Conservation (phyloP, 2,888 invertebrate genomes). For the Noctua fimbriata region DNA sequence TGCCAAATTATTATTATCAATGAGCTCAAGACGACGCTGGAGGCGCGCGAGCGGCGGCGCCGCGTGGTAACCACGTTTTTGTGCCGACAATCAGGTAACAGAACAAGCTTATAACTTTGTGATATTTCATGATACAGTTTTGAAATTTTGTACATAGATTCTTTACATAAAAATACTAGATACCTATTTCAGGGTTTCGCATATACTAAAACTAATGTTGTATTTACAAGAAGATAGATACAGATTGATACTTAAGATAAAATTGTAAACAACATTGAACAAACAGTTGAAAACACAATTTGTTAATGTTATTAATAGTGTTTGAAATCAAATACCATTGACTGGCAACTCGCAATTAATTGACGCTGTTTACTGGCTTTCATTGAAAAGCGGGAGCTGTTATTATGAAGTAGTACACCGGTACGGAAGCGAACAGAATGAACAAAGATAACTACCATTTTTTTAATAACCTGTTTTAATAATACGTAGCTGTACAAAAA, state of each 20-base stretch:
- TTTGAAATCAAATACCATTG: conserved; percentile 40
- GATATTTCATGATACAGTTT: too few relatives aligned
- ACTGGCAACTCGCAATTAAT: conserved; percentile 29
- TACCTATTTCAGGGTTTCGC: too few relatives aligned
- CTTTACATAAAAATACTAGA: too few relatives aligned
- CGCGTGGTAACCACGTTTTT: too few relatives aligned
- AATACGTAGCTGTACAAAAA: neutral
- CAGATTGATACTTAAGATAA: neutral
- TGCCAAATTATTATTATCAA: too few relatives aligned
- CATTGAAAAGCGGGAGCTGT: conserved; percentile 7
- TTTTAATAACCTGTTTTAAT: neutral
- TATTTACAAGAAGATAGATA: neutral
- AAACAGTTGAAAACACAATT: neutral
- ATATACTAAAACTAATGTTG: too few relatives aligned
- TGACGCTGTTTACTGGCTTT: conserved; percentile 6
- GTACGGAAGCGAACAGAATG: neutral
- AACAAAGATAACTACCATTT: neutral
- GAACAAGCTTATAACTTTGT: too few relatives aligned
- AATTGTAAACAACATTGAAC: neutral
- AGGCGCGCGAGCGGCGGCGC: too few relatives aligned
- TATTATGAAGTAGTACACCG: neutral
- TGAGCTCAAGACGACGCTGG: too few relatives aligned
- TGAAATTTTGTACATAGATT: too few relatives aligned
- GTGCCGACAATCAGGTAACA: too few relatives aligned
- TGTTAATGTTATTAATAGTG: conserved; percentile 9